Evolutionary conservation across 2,797 vertebrate species (phyloP).

Genomic region (Adelosebastes latens): DNA sequence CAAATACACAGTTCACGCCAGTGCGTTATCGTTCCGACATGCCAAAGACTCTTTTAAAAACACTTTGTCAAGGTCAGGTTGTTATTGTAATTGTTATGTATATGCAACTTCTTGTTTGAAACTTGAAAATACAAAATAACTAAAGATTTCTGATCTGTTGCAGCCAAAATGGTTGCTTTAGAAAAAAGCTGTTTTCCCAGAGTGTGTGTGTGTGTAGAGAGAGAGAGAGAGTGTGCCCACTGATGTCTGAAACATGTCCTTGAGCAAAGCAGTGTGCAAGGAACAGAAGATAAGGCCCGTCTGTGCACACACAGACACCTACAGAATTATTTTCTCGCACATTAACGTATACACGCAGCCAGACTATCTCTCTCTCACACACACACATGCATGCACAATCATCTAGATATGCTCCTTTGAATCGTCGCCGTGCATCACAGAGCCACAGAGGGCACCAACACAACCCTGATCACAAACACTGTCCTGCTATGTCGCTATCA

Average conservation of each 20-base stretch:
- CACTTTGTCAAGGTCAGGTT: constrained; percentile 27
- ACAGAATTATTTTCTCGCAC: constrained; percentile 12
- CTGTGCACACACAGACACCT: background rate
- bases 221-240: background rate
- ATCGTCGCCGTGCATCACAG: background rate
- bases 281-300: constrained; percentile 28
- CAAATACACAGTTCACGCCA: background rate
- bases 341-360: background rate
- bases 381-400: background rate
- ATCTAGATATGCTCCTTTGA: constrained; percentile 12
- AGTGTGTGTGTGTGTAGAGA: background rate
- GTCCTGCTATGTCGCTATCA: constrained; percentile 6
- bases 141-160: background rate
- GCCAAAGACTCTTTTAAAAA: background rate
- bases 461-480: constrained; percentile 16
- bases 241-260: constrained; percentile 39
- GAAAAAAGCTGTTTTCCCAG: background rate
- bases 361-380: background rate
- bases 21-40: background rate
- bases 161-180: background rate
- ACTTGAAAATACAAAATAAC: background rate
- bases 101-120: background rate
- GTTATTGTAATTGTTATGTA: background rate
- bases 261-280: constrained; percentile 23
- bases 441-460: background rate